These are phyloP conservation scores for Gnathonemus longibarbis DNA, from an alignment of 2,113 vertebrate species.

Conservation along the genomic window DNA sequence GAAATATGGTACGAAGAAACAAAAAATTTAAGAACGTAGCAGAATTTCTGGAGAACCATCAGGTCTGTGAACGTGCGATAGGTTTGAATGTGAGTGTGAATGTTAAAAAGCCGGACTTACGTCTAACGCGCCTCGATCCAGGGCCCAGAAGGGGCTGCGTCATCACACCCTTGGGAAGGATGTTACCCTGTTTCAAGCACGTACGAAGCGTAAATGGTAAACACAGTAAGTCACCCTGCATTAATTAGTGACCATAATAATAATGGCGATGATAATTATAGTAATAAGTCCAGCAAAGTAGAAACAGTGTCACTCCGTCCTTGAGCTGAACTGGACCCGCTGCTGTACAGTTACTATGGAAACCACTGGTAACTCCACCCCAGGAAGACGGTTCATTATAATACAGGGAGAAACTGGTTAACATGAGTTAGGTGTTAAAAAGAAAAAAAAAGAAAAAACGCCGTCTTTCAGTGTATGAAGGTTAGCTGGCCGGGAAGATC, in stretches of 20 bases:
- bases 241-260: neutral
- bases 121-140: neutral
- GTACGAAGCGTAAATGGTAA: neutral
- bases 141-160: neutral
- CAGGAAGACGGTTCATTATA: neutral
- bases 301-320: neutral
- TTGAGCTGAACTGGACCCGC: neutral
- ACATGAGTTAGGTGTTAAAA: neutral
- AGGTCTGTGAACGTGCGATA: neutral
- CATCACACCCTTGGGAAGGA: neutral
- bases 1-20: neutral
- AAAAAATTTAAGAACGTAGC: neutral
- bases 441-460: neutral
- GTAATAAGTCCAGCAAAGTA: neutral
- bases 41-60: neutral
- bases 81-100: neutral
- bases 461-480: slow-evolving; percentile 5
- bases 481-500: slow-evolving; percentile 1
- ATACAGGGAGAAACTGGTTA: neutral
- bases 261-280: neutral
- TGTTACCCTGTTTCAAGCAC: neutral
- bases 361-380: neutral
- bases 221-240: neutral
- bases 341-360: slow-evolving; percentile 3
- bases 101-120: neutral